A percentile compares a stretch with the other conserved stretches of the same genome.
These are phyloP conservation scores for Brachyhypopomus occidentalis DNA, from an alignment of 2,113 vertebrate genomes.

Conservation along the genomic window DNA sequence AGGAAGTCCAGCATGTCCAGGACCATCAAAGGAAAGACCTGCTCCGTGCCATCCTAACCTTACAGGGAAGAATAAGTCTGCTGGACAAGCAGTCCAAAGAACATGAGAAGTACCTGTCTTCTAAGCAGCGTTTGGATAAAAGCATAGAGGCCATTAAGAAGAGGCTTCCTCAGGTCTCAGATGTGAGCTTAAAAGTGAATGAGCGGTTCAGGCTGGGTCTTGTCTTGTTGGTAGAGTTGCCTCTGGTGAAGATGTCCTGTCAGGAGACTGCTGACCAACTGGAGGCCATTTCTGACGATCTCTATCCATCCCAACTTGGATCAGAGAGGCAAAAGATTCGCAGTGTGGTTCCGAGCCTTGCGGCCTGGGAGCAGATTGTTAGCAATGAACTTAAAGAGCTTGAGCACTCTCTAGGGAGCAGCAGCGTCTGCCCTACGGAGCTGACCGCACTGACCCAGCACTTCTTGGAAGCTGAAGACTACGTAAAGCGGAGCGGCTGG, in stretches of 20 bases:
- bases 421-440: conserved; percentile 63
- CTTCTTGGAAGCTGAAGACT: conserved; percentile 68
- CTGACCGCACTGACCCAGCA: conserved; percentile 63
- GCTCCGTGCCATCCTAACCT: conserved; percentile 61
- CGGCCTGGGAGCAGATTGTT: conserved; percentile 67
- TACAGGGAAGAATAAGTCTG: conserved; percentile 71
- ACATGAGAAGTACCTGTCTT: conserved; percentile 70
- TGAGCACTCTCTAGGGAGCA: conserved; percentile 62
- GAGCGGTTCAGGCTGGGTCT: conserved; percentile 70
- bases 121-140: conserved; percentile 71
- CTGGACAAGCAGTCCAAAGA: conserved; percentile 66
- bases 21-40: conserved; percentile 62
- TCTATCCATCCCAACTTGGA: conserved; percentile 70
- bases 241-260: conserved; percentile 72
- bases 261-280: conserved; percentile 75
- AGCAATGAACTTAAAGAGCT: conserved; percentile 68
- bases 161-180: conserved; percentile 62
- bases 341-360: conserved; percentile 62
- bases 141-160: conserved; percentile 66
- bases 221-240: conserved; percentile 73
- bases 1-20: conserved; percentile 64
- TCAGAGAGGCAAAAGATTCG: conserved; percentile 74
- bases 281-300: conserved; percentile 69
- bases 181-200: conserved; percentile 51
- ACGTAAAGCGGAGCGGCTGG: conserved; percentile 69